Base-by-base conservation (phyloP, 2,797 vertebrate genomes). In the Cyclura pinguis region DNA sequence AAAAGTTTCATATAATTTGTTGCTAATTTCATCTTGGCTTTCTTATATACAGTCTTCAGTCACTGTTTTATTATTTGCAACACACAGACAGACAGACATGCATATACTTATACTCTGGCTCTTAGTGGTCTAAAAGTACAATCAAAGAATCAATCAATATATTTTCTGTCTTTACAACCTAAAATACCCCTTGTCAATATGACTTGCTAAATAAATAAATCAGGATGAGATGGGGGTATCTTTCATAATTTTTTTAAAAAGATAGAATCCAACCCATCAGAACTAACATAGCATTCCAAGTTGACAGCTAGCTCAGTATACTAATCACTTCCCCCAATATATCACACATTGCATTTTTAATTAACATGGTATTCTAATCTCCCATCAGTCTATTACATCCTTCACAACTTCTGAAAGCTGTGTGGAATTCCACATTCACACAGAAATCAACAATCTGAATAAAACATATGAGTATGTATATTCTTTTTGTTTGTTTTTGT, bases 341-440 rank as follows among this genome's bases (percentile, higher is more conserved):
- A 84, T 87, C 59, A 88, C 86, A 91, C 73, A 88, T 80, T 64
- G 18, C 55, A 67, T 64, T 69, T 82, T 57, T 67, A 86, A 89
- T 67, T 91, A 85, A 92, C 80, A 86, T 90, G 73, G 12, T 81
- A 89, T 87, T 93, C 64, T 42, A 35, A n/a, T 50, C 90, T 92
- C 92, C 91, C 78, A 92, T 83, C 42, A 35, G 52, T 91, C 92
- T 87, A 35, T 67, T 90, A 32, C 0, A 92, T 38, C 74, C 62
- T 50, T 18, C 52, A 74, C 82, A 64, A 50, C 50, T 50, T 52
- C 64, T 50, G 76, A 42, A 85, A 82, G 57, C 29, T 47, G 29
- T 35, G 14, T 85, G 38, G 52, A 32, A 88, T 88, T 52, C 64
- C n/a, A n/a, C 2, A n/a, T 67, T 81, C 16, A 72, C 55, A n/a